phyloP scores from a whole-genome alignment of 2,797 vertebrate species.

The Orientallactaga sibirica region DNA sequence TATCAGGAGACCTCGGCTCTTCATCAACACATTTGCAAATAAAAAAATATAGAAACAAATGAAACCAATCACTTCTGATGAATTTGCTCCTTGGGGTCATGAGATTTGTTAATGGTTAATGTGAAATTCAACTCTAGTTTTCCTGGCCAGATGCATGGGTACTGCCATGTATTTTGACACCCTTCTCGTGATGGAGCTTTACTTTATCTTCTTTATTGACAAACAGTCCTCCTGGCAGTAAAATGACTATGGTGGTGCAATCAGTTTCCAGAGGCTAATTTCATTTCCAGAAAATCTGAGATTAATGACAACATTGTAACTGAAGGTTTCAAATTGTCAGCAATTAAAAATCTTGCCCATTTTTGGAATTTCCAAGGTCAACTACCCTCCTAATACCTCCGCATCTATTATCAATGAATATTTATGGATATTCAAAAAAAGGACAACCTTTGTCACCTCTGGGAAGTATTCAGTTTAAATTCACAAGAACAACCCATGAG shows the following conservation, averaged over 20 bases:
- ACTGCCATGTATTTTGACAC: fast-evolving
- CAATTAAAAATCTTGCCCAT: not conserved
- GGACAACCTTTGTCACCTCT: not conserved
- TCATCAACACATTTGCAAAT: not conserved
- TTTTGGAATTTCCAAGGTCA: constrained; percentile 5
- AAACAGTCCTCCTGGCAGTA: not conserved
- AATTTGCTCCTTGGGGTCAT: not conserved
- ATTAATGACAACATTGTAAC: not conserved
- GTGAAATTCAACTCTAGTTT: not conserved
- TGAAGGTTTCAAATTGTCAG: not conserved
- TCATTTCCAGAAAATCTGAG: constrained; percentile 51
- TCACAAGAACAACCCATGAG: not conserved
- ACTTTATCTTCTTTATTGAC: constrained; percentile 22
- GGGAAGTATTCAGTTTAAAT: constrained; percentile 21
- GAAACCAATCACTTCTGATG: not conserved
- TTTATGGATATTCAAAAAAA: not conserved
- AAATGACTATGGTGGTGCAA: constrained; percentile 48
- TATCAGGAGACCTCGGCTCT: not conserved
- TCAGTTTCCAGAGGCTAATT: constrained; percentile 56
- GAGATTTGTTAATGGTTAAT: not conserved
- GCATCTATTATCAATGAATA: not conserved
- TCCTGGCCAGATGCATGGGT: not conserved
- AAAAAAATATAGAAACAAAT: not conserved
- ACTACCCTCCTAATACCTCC: not conserved
- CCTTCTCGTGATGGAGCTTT: not conserved